These are phyloP conservation scores for Passer domesticus DNA, from an alignment of 2,113 vertebrate genomes.

Conservation along the genomic window DNA sequence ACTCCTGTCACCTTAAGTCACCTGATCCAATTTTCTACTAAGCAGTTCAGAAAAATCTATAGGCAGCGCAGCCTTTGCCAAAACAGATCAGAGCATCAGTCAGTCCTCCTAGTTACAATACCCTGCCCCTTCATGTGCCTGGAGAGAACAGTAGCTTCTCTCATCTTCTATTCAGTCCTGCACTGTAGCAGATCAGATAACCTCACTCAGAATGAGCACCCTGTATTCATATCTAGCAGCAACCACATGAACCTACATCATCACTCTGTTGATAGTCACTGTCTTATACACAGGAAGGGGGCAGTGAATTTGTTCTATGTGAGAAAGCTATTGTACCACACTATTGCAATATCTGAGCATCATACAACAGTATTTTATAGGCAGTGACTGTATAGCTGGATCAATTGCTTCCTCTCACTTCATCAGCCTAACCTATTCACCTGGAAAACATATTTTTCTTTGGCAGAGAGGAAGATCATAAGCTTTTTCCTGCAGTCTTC, in stretches of 20 bases:
- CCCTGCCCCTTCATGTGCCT: fast-evolving
- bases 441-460: not conserved
- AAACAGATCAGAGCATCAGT: not conserved
- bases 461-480: not conserved
- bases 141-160: not conserved
- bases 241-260: not conserved
- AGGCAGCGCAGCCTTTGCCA: not conserved
- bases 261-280: not conserved
- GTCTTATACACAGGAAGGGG: not conserved
- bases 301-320: not conserved
- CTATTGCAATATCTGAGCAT: fast-evolving
- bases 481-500: not conserved
- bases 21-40: not conserved
- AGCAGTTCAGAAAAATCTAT: not conserved
- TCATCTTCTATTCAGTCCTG: not conserved
- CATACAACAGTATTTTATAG: not conserved
- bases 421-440: not conserved
- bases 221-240: not conserved
- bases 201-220: not conserved
- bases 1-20: not conserved
- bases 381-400: not conserved
- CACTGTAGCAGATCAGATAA: not conserved
- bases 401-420: not conserved
- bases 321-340: not conserved
- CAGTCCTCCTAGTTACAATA: not conserved